A percentile compares a stretch with the other conserved stretches of the same genome.
Conservation (phyloP, 92 coral and sea anemone genomes). For the Bergia sp. region DNA sequence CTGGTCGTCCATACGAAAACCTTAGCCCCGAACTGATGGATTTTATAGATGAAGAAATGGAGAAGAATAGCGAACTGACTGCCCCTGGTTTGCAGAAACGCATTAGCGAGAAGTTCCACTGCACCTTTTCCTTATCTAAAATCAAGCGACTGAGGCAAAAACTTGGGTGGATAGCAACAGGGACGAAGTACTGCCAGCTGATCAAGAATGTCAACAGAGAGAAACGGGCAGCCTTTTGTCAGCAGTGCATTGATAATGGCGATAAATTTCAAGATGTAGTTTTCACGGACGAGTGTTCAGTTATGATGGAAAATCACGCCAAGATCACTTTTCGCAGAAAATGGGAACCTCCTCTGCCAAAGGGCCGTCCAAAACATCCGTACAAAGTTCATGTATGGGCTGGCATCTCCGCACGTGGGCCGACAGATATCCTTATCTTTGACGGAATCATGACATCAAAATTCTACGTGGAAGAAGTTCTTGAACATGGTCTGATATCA, state of each 20-base stretch:
- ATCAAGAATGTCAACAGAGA: slow-evolving; percentile 36
- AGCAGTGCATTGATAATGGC: slow-evolving; percentile 3
- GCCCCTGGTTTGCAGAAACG: slow-evolving; percentile 12
- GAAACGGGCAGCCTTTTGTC: slow-evolving; percentile 28
- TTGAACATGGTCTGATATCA: neutral
- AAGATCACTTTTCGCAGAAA: slow-evolving; percentile 15
- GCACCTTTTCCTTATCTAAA: slow-evolving; percentile 17
- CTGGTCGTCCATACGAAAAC: slow-evolving; percentile 29
- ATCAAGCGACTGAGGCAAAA: slow-evolving; percentile 31
- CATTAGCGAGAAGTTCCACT: slow-evolving; percentile 13
- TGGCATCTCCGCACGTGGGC: neutral
- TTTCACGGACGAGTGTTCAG: slow-evolving; percentile 41
- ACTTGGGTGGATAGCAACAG: slow-evolving; percentile 52
- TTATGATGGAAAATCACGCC: slow-evolving; percentile 28
- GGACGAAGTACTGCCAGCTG: slow-evolving; percentile 60
- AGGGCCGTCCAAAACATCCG: neutral
- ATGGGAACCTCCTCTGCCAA: neutral
- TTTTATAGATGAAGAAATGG: slow-evolving; percentile 38
- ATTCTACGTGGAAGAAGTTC: neutral
- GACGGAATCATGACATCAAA: neutral
- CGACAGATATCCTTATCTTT: neutral
- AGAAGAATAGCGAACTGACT: slow-evolving; percentile 46
- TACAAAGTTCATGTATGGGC: neutral
- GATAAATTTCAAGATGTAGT: slow-evolving; percentile 36
- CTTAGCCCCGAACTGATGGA: slow-evolving; percentile 21